Evolutionary conservation across 2,888 invertebrate species (phyloP), one percentile per base, ranked within the genome.

Genomic region (Drosophila lacicola): DNA sequence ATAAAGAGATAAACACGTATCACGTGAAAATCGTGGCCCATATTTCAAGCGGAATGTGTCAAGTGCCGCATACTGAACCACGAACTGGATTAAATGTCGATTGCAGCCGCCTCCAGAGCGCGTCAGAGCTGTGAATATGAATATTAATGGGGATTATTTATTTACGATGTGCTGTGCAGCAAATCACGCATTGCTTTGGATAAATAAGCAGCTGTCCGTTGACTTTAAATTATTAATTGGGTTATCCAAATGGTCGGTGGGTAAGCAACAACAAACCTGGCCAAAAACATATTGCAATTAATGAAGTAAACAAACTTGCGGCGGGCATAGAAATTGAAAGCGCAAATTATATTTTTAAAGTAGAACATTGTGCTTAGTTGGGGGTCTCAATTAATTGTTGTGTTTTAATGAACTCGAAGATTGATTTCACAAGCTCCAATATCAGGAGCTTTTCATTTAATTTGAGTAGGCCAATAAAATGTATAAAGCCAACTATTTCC

Each of bases 121-220:
- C 25, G 36, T 64, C 49, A 47, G 25, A 60, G 13, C 8, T 25
- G 36, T 47, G 34, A 33, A 58, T 39, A 51, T 66, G 46, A 70
- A 67, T 62, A 42, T 63, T 64, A 69, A 81, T 69, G 47, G 37
- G 36, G 50, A 63, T 71, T 82, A 85, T 85, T 80, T 87, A 74
- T 87, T 64, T 60, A 67, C 54, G 50, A 33, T 54, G 42, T 46
- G 51, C 19, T 13, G 33, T 57, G 67, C 64, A 36, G 36, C 62
- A 74, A 73, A 61, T 68, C 60, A 61, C 33, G 57, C 44, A 34
- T 34, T 42, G 57, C 50, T 58, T 64, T 66, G 49, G 57, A 46
- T 58, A 79, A 82, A 88, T 85, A 82, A 79, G 57, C 86, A 62
- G 39, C 50, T 58, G 70, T 69, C 70, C 61, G 56, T 67, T 71